phyloP scores from a whole-genome alignment of 1,140 invertebrate genomes.

The Planococcus citri region DNA sequence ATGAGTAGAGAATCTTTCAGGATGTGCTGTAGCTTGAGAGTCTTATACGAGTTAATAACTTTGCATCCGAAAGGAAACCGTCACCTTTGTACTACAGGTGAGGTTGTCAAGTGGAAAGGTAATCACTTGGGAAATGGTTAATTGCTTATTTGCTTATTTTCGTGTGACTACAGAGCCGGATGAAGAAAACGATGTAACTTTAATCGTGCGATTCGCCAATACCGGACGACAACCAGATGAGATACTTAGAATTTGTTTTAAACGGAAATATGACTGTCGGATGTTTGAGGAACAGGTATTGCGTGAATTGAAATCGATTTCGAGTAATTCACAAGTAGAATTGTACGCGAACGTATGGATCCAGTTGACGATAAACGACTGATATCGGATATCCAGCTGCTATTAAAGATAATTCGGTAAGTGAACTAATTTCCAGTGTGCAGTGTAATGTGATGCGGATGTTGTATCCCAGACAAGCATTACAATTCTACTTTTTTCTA shows the following conservation, averaged over 20 bases:
- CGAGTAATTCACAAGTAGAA: conserved; percentile 69
- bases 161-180: conserved; percentile 69
- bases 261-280: conserved; percentile 89
- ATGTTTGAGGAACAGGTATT: conserved; percentile 60
- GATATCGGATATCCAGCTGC: conserved; percentile 46
- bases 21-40: conserved; percentile 87
- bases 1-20: conserved; percentile 55
- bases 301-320: conserved; percentile 52
- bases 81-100: conserved; percentile 74
- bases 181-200: conserved; percentile 77
- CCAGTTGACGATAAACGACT: conserved; percentile 75
- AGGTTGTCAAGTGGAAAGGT: too few species aligned
- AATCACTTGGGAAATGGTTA: neutral
- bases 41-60: conserved; percentile 84
- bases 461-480: too few species aligned
- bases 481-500: too few species aligned
- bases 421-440: conserved; percentile 24
- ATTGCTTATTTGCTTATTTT: conserved; percentile 34
- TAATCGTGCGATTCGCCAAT: conserved; percentile 80
- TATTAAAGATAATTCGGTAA: conserved; percentile 80
- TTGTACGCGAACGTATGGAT: conserved; percentile 81
- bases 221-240: conserved; percentile 76
- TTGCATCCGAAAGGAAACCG: conserved; percentile 76
- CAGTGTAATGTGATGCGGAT: too few species aligned
- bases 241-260: conserved; percentile 78